Base-by-base conservation (phyloP, 2,888 invertebrate genomes). In the Ceraclea dissimilis region DNA sequence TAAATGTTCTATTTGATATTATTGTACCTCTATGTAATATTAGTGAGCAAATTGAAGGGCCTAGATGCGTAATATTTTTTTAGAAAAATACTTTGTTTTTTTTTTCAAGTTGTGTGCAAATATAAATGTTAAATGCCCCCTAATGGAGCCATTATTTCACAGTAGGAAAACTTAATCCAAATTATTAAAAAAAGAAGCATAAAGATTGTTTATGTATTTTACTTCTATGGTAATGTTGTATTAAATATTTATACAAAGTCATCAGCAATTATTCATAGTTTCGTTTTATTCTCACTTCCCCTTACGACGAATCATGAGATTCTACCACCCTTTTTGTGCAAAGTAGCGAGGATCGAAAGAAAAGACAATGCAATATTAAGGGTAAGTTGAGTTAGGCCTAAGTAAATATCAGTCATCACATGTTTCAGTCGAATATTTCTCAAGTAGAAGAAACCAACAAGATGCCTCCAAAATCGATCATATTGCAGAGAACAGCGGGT, bases 211-310 rank as follows among this genome's bases (percentile, higher is more conserved):
- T 50, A 49, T 60, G 54, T 60, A 60, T 49, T n/a, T 54, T 48
- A 60, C 57, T 57, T 55, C 53, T 60, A 53, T 58, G 58, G 51
- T 58, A 53, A 61, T 61, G 59, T 61, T 59, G 59, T 61, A 61
- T 56, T 59, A 57, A 59, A 62, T 58, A 62, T 60, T 60, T 60
- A 60, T 59, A 60, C 51, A 57, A 57, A 52, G 54, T 61, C 61
- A 61, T 59, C 57, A 54, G 54, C 53, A 58, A 31, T 20, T 20
- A 48, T 19, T 31, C 18, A 48, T 51, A 21, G 31, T 54, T 58
- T 60, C 43, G 49, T 56, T n/a, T 52, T n/a, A 43, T 34, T 18
- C 44, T 16, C 43, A 22, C n/a, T 43, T 16, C 11, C 17, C 52
- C 31, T 53, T 33, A 8, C 19, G n/a, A n/a, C n/a, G n/a, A n/a